Conservation (phyloP, 2,113 vertebrate species). For the Bos javanicus region DNA sequence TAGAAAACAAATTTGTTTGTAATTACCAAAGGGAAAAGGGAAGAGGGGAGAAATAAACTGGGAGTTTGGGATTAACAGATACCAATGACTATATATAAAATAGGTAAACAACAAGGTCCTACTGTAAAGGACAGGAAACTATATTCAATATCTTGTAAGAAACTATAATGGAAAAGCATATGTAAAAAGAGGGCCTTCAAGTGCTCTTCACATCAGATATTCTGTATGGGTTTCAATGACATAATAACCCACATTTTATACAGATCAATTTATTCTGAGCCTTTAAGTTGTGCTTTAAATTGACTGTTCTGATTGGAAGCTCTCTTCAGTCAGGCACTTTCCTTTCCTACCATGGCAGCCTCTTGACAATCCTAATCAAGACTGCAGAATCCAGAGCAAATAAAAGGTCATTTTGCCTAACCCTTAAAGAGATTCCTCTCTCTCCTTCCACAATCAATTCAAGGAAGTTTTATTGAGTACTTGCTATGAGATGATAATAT, state of each 20-base stretch:
- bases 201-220: not conserved
- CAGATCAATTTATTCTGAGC: not conserved
- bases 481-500: conserved; percentile 12
- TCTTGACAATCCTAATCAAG: conserved; percentile 39
- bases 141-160: not conserved
- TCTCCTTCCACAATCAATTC: conserved; percentile 24
- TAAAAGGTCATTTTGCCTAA: conserved; percentile 1
- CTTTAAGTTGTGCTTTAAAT: not conserved
- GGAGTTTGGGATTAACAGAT: not conserved
- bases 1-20: not conserved
- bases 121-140: not conserved
- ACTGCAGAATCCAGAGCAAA: conserved; percentile 26
- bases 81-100: not conserved
- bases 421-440: not conserved
- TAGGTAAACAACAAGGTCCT: not conserved
- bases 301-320: not conserved
- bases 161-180: not conserved
- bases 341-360: not conserved
- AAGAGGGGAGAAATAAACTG: not conserved
- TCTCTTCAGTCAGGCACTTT: not conserved
- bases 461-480: conserved; percentile 31
- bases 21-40: not conserved
- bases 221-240: not conserved
- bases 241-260: not conserved
- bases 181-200: not conserved